Evolutionary conservation across 2,113 vertebrate genomes (phyloP).

Genomic region (Platysternon megacephalum): DNA sequence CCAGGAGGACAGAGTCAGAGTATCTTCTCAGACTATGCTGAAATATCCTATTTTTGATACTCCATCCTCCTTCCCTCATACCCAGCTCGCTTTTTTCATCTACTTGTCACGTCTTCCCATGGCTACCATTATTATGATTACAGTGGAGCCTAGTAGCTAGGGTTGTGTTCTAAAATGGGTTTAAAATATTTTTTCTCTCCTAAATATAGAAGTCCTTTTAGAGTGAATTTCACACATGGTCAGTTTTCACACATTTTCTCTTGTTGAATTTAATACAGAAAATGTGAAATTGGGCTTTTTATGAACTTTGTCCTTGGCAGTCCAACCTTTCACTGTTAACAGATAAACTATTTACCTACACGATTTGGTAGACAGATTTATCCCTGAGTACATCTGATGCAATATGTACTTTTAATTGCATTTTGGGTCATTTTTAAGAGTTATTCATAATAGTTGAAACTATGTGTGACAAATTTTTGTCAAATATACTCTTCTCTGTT

Average conservation of each 20-base stretch:
- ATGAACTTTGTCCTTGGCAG: not conserved
- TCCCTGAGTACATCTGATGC: not conserved
- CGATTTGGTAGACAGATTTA: not conserved
- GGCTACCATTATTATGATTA: not conserved
- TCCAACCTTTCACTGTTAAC: not conserved
- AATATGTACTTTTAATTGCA: accelerated
- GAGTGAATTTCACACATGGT: accelerated
- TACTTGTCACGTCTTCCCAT: not conserved
- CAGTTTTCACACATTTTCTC: not conserved
- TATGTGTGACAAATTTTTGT: not conserved
- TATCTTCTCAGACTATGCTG: not conserved
- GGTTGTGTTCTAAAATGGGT: not conserved
- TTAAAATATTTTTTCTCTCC: not conserved
- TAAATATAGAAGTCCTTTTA: not conserved
- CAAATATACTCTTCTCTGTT: not conserved
- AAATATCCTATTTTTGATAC: not conserved
- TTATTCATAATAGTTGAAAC: not conserved
- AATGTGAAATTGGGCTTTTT: not conserved
- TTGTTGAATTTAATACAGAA: not conserved
- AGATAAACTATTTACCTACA: not conserved
- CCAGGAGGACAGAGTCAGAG: not conserved
- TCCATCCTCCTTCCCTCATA: not conserved
- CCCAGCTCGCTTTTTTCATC: not conserved
- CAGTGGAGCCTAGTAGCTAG: not conserved
- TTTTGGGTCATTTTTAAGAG: not conserved